Evolutionary conservation across 64 coral and sea anemone species (phyloP).

Genomic region (Dendronephthya gigantea): DNA sequence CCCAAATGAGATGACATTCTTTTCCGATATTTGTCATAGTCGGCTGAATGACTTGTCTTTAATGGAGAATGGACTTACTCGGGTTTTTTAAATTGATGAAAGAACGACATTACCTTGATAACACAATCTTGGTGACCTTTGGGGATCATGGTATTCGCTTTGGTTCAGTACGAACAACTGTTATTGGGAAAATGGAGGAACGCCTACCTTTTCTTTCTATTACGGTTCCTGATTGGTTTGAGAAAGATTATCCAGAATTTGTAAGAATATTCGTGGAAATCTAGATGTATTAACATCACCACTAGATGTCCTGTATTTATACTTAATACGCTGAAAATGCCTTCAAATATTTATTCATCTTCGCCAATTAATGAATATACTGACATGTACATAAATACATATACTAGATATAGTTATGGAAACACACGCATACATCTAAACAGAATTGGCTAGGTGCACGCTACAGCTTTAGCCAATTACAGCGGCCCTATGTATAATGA

Average conservation of each 20-base stretch:
- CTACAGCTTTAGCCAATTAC: no score
- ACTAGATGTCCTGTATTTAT: no score
- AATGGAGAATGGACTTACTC: background rate
- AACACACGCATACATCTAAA: no score
- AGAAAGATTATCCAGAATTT: background rate
- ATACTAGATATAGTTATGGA: no score
- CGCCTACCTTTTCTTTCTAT: slow-evolving; percentile 29
- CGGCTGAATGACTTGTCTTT: slow-evolving; percentile 13
- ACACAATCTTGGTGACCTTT: slow-evolving; percentile 25
- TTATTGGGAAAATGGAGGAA: slow-evolving; percentile 26
- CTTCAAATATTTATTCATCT: no score
- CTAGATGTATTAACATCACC: background rate
- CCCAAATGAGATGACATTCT: slow-evolving; percentile 3
- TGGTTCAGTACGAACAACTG: background rate
- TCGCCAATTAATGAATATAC: no score
- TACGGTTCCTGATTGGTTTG: slow-evolving; percentile 26
- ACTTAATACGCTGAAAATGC: no score
- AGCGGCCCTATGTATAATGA: no score
- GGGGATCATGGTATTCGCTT: slow-evolving; percentile 16
- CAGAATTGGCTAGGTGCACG: no score
- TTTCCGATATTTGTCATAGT: slow-evolving; percentile 21
- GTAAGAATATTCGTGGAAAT: slow-evolving; percentile 7
- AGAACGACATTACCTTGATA: background rate
- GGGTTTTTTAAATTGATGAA: slow-evolving; percentile 22
- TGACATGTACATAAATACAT: no score